Evolutionary conservation across 2,888 invertebrate genomes (phyloP).

Genomic region (Tiphia femorata): DNA sequence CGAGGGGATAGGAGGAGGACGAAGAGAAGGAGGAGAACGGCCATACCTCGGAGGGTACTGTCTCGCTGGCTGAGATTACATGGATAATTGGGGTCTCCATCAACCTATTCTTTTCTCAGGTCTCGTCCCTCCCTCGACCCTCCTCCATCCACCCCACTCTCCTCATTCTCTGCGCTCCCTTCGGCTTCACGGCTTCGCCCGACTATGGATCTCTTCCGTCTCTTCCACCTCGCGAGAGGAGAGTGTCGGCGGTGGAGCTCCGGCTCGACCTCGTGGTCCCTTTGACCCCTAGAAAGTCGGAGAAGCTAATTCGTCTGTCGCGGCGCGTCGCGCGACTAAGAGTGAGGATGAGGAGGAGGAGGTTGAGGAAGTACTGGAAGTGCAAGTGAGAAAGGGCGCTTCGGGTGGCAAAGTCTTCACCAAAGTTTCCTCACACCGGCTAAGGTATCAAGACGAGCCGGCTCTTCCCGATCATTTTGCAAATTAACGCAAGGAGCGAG

Average conservation of each 20-base stretch:
- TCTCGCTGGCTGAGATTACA: slow-evolving; percentile 45
- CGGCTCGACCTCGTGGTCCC: slow-evolving; percentile 5
- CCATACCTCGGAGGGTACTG: slow-evolving; percentile 33
- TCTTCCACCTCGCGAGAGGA: slow-evolving; percentile 8
- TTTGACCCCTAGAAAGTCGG: slow-evolving; percentile 32
- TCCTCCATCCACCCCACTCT: slow-evolving; percentile 4
- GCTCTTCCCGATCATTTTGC: neutral
- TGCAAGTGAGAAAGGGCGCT: neutral
- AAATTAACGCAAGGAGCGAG: neutral
- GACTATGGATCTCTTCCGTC: slow-evolving; percentile 23
- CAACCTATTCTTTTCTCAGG: slow-evolving; percentile 41
- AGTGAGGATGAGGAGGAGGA: neutral
- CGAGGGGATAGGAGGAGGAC: no score
- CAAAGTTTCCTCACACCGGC: neutral
- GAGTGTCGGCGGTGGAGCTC: slow-evolving; percentile 6
- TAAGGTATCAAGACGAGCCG: neutral
- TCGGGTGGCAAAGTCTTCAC: neutral
- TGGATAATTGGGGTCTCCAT: slow-evolving; percentile 54
- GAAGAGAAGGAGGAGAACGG: slow-evolving; percentile 31
- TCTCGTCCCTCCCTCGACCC: slow-evolving; percentile 17
- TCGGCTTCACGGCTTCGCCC: slow-evolving; percentile 1
- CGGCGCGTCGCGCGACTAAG: neutral
- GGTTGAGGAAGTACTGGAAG: slow-evolving; percentile 5
- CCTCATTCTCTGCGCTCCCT: neutral
- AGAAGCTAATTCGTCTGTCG: slow-evolving; percentile 37